Evolutionary conservation across 2,113 vertebrate species (phyloP), one percentile per base, ranked within the genome.

Genomic region (Upupa epops): DNA sequence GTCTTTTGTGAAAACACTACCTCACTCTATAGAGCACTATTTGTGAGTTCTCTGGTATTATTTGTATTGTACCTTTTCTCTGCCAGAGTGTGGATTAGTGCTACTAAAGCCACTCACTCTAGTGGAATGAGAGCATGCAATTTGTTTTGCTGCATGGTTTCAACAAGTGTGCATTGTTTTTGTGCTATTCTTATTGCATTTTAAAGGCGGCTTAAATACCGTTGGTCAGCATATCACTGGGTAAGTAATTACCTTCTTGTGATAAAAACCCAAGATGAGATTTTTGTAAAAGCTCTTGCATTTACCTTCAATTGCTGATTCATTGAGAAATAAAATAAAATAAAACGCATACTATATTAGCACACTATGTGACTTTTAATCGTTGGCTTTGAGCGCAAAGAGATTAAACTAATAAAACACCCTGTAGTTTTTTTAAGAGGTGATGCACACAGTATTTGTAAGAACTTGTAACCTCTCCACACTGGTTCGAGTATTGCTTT

Each of bases 1-100:
- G 99, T 99, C 97, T 99, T 99, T 97, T 99, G 98, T 97, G 99
- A 99, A 96, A 99, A 99, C 97, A 99, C 99, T 72, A 96, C 99
- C 96, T 98, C 98, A 92, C 98, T 99, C 97, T 99, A 98, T 98
- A 98, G 98, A 97, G 97, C 98, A 92, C 97, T 99, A 94, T 99
- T 99, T 98, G 99, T 99, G 99, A 99, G 99, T 99, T 96, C 86
- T 96, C 92, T 92, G 48, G 96, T 95, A 96, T 97, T 95, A 94
- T 97, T 97, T 96, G 97, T 88, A 96, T 93, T 96, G 95, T 96
- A 92, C 90, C 58, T 95, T 96, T 95, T 96, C 76, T 78, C 95
- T 96, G 94, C 94, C 89, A 92, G 95, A 95, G 93, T 97, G 97
- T 96, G 97, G 95, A 93, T 97, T 96, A 96, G 95, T 83, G 75